Evolutionary conservation across 1,140 invertebrate species (phyloP), one percentile per base, ranked within the genome.

Genomic region (Drosophila erecta): DNA sequence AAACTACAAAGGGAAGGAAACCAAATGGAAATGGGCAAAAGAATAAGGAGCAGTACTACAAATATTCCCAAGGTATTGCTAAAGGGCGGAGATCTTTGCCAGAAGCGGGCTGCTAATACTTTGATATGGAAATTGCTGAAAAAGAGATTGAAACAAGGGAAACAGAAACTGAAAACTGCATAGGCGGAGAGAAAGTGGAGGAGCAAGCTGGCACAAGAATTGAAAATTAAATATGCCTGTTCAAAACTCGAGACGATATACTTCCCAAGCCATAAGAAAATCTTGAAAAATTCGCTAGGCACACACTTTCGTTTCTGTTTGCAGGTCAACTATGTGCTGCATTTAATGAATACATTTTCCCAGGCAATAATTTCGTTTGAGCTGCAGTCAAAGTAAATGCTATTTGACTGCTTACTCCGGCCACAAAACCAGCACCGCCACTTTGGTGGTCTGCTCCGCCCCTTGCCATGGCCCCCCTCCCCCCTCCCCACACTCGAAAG

Each of bases 71-170:
- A 59, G 56, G 55, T 53, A 76, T 50, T 35, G 47, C 37, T 11
- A 61, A 30, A 24, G 11, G 30, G 33, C 30, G 60, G 37, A 58
- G n/a, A 20, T 22, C 7, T 4, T n/a, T 7, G 30, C 8, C n/a
- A 22, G 41, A 6, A 10, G 14, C 3, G 4, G 51, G 43, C 20
- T 59, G 73, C 53, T 55, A 60, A 67, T 67, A 75, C 78, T 85
- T 85, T 85, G 81, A 85, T 87, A 85, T 85, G 83, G 55, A 83
- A 83, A 83, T 81, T 40, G 44, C 24, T 38, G 12, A 7, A 4
- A 49, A n/a, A 66, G 44, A 43, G 24, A 27, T 27, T 33, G 15
- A 20, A 41, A 4, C 11, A 57, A 66, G 50, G 24, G 11, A 41
- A 38, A 22, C 5, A 30, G 5, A 44, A 71, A 33, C n/a, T 47